A percentile compares a stretch with the other conserved stretches of the same genome.
Evolutionary conservation across 2,888 invertebrate genomes (phyloP).

Genomic region (Chaitophorus viminalis): DNA sequence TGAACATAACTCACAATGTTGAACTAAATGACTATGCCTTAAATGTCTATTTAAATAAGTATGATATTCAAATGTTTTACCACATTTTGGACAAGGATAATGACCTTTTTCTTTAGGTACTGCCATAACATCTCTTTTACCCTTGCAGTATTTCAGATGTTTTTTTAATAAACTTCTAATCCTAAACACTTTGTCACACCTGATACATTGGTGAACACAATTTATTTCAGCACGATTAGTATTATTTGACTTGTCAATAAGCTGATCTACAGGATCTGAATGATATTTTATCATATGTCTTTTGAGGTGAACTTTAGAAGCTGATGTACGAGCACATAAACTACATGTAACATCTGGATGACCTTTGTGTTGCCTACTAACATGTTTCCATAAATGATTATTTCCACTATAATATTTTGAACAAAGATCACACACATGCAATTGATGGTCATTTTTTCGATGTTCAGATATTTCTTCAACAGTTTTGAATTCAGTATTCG

Average conservation of each 20-base stretch:
- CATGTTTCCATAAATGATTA: slow-evolving; percentile 74
- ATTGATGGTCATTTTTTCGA: slow-evolving; percentile 70
- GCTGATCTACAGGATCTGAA: slow-evolving; percentile 63
- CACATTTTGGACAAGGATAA: slow-evolving; percentile 71
- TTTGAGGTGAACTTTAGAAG: slow-evolving; percentile 71
- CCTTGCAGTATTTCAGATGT: slow-evolving; percentile 72
- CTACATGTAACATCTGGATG: slow-evolving; percentile 73
- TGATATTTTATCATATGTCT: slow-evolving; percentile 69
- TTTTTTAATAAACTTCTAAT: slow-evolving; percentile 71
- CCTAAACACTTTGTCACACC: slow-evolving; percentile 67
- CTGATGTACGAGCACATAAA: slow-evolving; percentile 72
- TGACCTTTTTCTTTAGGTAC: slow-evolving; percentile 64
- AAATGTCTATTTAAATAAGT: slow-evolving; percentile 71
- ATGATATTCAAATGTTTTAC: slow-evolving; percentile 70
- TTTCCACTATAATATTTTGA: slow-evolving; percentile 73
- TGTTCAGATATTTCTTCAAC: slow-evolving; percentile 71
- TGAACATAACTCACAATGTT: slow-evolving; percentile 72
- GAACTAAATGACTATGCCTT: slow-evolving; percentile 70
- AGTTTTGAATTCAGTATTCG: slow-evolving; percentile 67
- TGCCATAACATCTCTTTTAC: slow-evolving; percentile 65
- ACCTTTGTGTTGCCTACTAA: slow-evolving; percentile 72
- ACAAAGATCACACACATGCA: slow-evolving; percentile 73
- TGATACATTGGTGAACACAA: slow-evolving; percentile 60
- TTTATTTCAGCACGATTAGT: slow-evolving; percentile 42
- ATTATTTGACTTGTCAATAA: slow-evolving; percentile 58